Percentiles rank a stretch among this genome's conserved stretches.
Evolutionary conservation across 2,113 vertebrate species (phyloP).

Genomic region (Macaca fascicularis): DNA sequence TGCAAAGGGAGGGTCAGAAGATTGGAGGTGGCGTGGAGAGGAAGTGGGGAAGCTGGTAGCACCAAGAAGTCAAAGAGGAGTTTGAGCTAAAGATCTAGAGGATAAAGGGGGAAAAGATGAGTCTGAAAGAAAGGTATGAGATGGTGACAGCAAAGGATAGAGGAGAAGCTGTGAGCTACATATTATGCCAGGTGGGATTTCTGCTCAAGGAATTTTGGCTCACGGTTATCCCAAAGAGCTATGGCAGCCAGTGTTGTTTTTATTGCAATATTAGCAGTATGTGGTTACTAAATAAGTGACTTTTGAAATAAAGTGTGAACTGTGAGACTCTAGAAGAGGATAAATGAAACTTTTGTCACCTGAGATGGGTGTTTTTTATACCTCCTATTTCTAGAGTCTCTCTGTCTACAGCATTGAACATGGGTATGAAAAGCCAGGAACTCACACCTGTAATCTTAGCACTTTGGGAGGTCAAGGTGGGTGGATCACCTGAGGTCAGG

Average conservation of each 20-base stretch:
- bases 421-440: neutral
- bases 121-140: neutral
- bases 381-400: neutral
- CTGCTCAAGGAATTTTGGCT: neutral
- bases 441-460: no score
- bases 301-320: neutral
- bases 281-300: neutral
- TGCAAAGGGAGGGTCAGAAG: neutral
- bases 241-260: neutral
- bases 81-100: neutral
- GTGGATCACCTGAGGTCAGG: no score
- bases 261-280: neutral
- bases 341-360: neutral
- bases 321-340: neutral
- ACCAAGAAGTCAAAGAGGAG: neutral
- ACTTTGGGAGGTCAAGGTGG: no score
- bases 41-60: neutral
- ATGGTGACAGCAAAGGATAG: neutral
- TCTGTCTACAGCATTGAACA: neutral
- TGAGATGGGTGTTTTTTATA: neutral
- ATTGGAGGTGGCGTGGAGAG: neutral
- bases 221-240: neutral
- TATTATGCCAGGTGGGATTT: neutral
- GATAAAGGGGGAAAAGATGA: neutral
- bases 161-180: accelerated